Conservation (phyloP, 2,888 invertebrate genomes). For the Drosophila borealis region DNA sequence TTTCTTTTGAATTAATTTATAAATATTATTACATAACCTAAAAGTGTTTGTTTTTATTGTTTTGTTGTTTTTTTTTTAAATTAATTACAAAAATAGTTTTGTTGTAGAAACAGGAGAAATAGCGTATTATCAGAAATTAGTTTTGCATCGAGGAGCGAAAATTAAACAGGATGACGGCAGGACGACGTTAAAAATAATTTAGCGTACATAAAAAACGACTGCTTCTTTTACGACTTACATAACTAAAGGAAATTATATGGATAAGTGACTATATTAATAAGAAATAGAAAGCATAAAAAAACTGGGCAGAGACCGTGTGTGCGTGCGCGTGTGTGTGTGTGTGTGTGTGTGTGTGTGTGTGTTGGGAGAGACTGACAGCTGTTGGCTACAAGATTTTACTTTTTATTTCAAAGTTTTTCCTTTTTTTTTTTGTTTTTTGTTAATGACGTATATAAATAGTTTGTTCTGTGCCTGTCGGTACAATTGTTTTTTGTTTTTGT, state of each 20-base stretch:
- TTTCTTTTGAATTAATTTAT: conserved; percentile 79
- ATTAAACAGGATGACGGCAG: conserved; percentile 43
- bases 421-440: conserved; percentile 33
- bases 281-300: conserved; percentile 30
- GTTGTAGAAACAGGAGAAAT: conserved; percentile 58
- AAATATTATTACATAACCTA: conserved; percentile 80
- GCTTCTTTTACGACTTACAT: conserved; percentile 41
- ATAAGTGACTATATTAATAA: conserved; percentile 42
- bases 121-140: conserved; percentile 66
- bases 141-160: conserved; percentile 63
- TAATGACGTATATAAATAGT: conserved; percentile 66
- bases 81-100: conserved; percentile 67
- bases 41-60: conserved; percentile 50
- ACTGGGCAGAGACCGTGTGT: conserved; percentile 14
- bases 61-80: conserved; percentile 52
- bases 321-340: conserved; percentile 15
- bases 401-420: conserved; percentile 4
- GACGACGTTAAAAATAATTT: conserved; percentile 43
- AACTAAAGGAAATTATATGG: conserved; percentile 61
- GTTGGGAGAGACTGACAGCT: conserved; percentile 30
- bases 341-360: conserved; percentile 5
- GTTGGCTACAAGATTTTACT: conserved; percentile 59
- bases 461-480: conserved; percentile 53
- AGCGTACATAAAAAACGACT: conserved; percentile 23
- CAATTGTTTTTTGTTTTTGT: conserved; percentile 29